Evolutionary conservation across 2,797 vertebrate species (phyloP), one percentile per base, ranked within the genome.

Genomic region (Acanthornis magna): DNA sequence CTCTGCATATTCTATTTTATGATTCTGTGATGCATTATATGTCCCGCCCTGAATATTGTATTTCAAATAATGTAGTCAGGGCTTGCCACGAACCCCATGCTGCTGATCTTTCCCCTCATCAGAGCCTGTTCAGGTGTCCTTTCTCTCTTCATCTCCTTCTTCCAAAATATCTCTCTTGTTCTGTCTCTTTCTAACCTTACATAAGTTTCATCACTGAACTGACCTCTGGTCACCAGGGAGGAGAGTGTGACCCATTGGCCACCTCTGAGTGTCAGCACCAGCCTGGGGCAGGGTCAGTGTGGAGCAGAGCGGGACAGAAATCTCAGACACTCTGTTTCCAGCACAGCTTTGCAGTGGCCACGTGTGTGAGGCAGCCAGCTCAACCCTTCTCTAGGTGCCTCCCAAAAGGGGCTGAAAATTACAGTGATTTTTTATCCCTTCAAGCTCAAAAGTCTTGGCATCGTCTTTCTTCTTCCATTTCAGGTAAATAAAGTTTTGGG

Each of bases 321-420:
- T 32, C 38, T 79, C 7, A 2, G 26, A 53, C 30, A 15, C 3
- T 3, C 15, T 72, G 16, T 51, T 87, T 58, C 19, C 43, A 89
- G n/a, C 53, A 27, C 20, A 57, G 13, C 19, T 71, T 38, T 72
- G 50, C 32, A 36, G 19, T 15, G 50, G 11, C 55, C 51, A 45
- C 1, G 0, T 15, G 13, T 79, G 13, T 40, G 58, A 65, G 27
- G 48, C 50, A 91, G 47, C 9, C 47, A 66, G 7, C 16, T 40
- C 0, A 0, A 36, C 10, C 19, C 29, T 76, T 70, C 27, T 43
- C n/a, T 25, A n/a, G 27, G 7, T 43, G 20, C 10, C 10, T 47
- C 27, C 76, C 57, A 16, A n/a, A 86, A 14, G 10, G 2, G 12
- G 29, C 21, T 29, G 47, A 76, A 91, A 60, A 32, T 17, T 21